A percentile compares a stretch with the other conserved stretches of the same genome.
Evolutionary conservation across 2,113 vertebrate genomes (phyloP).

Genomic region (Coregonus clupeaformis): DNA sequence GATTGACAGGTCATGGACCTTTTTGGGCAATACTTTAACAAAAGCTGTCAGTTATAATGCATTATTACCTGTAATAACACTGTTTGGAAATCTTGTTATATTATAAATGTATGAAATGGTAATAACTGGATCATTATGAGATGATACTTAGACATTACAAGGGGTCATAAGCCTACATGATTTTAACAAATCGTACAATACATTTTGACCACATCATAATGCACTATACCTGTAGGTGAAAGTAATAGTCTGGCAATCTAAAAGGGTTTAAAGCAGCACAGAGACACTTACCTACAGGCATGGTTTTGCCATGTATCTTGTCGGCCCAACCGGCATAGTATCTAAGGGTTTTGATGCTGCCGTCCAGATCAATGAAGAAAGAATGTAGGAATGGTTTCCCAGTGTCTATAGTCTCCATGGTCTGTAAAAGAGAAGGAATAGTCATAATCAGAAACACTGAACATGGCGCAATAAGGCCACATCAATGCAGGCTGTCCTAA

Average conservation of each 20-base stretch:
- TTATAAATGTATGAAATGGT: too few relatives aligned
- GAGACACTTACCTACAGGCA: constrained; percentile 85
- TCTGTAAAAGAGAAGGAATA: constrained; percentile 78
- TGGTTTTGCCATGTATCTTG: constrained; percentile 91
- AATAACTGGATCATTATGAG: too few relatives aligned
- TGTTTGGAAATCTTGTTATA: too few relatives aligned
- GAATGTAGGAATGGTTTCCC: constrained; percentile 96
- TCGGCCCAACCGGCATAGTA: constrained; percentile 95
- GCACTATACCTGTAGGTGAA: too few relatives aligned
- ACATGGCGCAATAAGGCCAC: background rate
- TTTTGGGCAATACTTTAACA: background rate
- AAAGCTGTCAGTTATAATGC: too few relatives aligned
- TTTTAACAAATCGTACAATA: too few relatives aligned
- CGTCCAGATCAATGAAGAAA: constrained; percentile 91
- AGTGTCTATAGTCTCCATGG: constrained; percentile 91
- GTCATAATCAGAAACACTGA: background rate
- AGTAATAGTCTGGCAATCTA: background rate
- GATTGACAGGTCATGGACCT: background rate
- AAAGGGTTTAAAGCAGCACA: background rate
- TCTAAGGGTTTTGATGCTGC: constrained; percentile 87
- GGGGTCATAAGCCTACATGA: too few relatives aligned
- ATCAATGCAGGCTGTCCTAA: background rate
- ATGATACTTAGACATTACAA: too few relatives aligned
- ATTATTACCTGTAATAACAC: too few relatives aligned
- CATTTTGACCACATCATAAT: too few relatives aligned